Base-by-base conservation (phyloP, 2,113 vertebrate genomes). In the Laticauda colubrina region DNA sequence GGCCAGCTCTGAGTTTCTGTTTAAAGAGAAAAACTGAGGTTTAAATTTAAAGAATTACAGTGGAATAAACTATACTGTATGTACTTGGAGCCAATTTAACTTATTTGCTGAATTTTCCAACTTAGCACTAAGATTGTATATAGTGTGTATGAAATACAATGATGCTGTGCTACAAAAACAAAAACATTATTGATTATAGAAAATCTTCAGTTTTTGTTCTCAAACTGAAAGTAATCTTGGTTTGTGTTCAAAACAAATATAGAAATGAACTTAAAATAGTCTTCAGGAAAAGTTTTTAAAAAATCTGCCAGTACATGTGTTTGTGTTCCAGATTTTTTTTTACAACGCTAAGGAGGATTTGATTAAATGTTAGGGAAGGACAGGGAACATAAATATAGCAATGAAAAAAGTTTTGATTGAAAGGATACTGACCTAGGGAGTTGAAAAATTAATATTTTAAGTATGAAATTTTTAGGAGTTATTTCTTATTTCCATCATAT, bases 221-320 rank as follows among this genome's bases (percentile, higher is more conserved):
- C 69, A 93, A 61, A 81, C 20, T 88, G 64, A 86, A 75, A 48
- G 18, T 64, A 43, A 87, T 91, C 39, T 39, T 89, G 14, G 91
- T 69, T 93, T 88, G 89, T n/a, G 39, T 56, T 56, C 34, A 5
- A 87, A 94, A 91, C 89, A 93, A 93, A 92, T 88, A 85, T 39
- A 87, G 43, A 64, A 92, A 90, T 69, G 94, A 29, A 21, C 64
- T 43, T 93, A 87, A 94, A 94, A 9, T 3, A 56, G 45, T 45
- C 1, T 9, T 53, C 18, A 26, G 39, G 59, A 75, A 92, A 89
- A 91, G 8, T 45, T 57, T 59, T 59, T 9, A 24, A 61, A 88
- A 88, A 89, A 59, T 93, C 54, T 85, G 39, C 18, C 8, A 89
- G 29, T 51, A 89, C 59, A 88, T 11, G 34, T 91, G 55, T 89